These are phyloP conservation scores for Pteronotus mesoamericanus DNA, from an alignment of 2,797 vertebrate species.

Conservation along the genomic window DNA sequence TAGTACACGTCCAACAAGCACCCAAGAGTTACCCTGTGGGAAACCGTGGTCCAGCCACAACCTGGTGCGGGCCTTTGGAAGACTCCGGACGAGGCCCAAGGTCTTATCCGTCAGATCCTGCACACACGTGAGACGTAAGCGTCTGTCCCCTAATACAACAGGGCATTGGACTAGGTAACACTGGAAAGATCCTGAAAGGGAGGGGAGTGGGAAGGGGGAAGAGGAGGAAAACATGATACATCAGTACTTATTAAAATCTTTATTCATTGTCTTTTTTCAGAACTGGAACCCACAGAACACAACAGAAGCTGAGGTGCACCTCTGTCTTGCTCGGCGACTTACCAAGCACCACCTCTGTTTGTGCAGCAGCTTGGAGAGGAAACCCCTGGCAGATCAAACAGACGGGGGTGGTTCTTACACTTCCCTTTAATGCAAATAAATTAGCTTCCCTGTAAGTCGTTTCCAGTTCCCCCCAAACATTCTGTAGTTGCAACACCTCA, in stretches of 20 bases:
- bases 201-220: background rate
- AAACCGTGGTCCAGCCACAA: background rate
- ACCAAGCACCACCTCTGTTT: slow-evolving; percentile 64
- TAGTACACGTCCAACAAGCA: background rate
- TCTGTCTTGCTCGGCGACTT: slow-evolving; percentile 61
- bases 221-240: slow-evolving; percentile 57
- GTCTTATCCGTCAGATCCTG: background rate
- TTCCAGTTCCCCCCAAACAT: background rate
- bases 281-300: slow-evolving; percentile 73
- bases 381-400: slow-evolving; percentile 61
- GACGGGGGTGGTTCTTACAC: slow-evolving; percentile 44
- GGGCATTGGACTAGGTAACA: background rate
- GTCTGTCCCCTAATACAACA: background rate
- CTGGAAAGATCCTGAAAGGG: background rate
- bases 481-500: slow-evolving; percentile 69
- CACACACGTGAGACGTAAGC: background rate
- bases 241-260: slow-evolving; percentile 81
- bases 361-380: slow-evolving; percentile 71
- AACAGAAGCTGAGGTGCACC: slow-evolving; percentile 63
- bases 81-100: background rate
- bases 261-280: slow-evolving; percentile 79
- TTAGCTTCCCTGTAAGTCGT: slow-evolving; percentile 78
- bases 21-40: background rate
- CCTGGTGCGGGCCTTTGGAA: background rate
- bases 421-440: slow-evolving; percentile 77